These are phyloP conservation scores for Sciurus carolinensis DNA, from an alignment of 2,797 vertebrate genomes.

Conservation along the genomic window DNA sequence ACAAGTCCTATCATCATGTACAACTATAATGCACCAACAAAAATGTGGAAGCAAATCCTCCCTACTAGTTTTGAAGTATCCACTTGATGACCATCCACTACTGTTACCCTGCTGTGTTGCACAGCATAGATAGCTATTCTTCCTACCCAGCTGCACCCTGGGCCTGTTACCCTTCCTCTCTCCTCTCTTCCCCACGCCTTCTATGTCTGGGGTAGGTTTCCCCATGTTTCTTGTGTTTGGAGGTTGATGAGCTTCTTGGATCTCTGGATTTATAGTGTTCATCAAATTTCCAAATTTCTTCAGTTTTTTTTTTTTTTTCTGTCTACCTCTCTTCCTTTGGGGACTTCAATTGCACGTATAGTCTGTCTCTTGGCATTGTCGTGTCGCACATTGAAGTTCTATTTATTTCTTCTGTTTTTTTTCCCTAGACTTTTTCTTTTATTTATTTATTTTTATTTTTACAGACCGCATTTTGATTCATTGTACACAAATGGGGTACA, in stretches of 20 bases:
- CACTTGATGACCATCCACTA: too few relatives aligned
- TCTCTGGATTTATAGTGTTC: neutral
- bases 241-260: conserved; percentile 14
- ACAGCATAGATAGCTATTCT: neutral
- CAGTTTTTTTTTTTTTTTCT: conserved; percentile 18
- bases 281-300: neutral
- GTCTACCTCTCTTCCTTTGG: neutral
- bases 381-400: neutral
- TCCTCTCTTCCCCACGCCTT: too few relatives aligned
- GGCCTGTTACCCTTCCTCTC: neutral
- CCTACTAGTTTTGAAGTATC: too few relatives aligned
- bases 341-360: neutral
- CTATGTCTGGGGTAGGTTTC: neutral
- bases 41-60: too few relatives aligned
- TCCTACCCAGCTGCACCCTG: neutral
- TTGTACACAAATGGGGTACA: too few relatives aligned
- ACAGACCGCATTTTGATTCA: too few relatives aligned
- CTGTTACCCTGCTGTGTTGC: too few relatives aligned
- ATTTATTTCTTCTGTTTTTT: neutral
- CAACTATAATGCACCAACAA: too few relatives aligned
- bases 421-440: neutral
- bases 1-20: too few relatives aligned
- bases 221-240: neutral
- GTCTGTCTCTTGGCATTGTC: neutral
- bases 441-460: neutral